Percentiles rank a stretch among this genome's conserved stretches.
phyloP scores from a whole-genome alignment of 2,113 vertebrate genomes.

The Jacana jacana region DNA sequence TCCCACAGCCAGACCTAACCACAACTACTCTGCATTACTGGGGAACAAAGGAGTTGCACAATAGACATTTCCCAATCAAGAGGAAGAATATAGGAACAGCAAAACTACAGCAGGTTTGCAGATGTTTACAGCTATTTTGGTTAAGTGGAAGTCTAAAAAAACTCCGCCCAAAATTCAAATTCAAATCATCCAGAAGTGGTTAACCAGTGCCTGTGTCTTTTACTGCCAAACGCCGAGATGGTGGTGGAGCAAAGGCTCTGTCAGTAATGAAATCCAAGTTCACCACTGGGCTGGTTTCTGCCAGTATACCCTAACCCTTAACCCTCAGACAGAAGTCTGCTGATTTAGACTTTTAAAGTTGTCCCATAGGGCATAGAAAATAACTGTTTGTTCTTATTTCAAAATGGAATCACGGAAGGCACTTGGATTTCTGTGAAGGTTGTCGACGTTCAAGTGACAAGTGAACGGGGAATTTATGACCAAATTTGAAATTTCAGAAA shows the following conservation, averaged over 20 bases:
- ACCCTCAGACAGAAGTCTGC: not conserved
- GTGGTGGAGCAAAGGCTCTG: not conserved
- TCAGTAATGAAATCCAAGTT: not conserved
- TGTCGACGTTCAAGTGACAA: not conserved
- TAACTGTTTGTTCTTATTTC: not conserved
- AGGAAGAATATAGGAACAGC: not conserved
- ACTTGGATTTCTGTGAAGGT: not conserved
- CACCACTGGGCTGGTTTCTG: not conserved
- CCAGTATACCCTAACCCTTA: too few species aligned
- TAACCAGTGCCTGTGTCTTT: not conserved
- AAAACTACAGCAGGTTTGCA: not conserved
- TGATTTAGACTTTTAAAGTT: not conserved
- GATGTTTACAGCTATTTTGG: not conserved
- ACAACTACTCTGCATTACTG: not conserved
- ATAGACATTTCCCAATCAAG: not conserved
- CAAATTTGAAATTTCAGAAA: not conserved
- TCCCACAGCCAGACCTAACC: not conserved
- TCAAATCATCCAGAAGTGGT: not conserved
- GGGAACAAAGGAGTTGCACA: not conserved
- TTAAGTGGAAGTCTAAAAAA: not conserved
- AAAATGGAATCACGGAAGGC: not conserved
- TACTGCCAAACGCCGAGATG: not conserved
- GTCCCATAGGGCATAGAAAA: not conserved
- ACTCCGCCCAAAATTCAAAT: not conserved
- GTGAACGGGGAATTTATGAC: not conserved